Percentiles rank a stretch among this genome's conserved stretches.
phyloP scores from a whole-genome alignment of 2,113 vertebrate genomes.

The Grantiella picta region DNA sequence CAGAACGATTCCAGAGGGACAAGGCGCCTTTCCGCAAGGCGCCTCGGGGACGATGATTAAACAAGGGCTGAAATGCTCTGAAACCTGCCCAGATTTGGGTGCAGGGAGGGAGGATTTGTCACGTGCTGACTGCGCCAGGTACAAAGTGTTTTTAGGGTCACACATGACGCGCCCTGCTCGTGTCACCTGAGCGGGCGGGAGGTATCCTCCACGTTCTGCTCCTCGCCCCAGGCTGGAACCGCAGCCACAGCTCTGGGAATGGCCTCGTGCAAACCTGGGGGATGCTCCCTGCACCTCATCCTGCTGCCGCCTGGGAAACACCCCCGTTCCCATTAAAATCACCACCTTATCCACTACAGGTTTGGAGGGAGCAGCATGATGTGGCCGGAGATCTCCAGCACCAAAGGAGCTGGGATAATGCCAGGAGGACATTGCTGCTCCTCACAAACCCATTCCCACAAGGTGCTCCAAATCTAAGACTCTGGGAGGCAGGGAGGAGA shows the following conservation, averaged over 20 bases:
- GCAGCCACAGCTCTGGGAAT: fast-evolving
- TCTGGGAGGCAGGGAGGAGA: background rate
- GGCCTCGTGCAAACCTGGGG: fast-evolving
- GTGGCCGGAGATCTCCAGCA: background rate
- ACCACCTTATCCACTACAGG: background rate
- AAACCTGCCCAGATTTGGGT: fast-evolving
- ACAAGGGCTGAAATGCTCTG: background rate
- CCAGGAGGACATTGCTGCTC: background rate
- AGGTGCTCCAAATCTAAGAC: background rate
- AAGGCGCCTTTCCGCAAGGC: fast-evolving
- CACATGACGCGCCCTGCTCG: background rate
- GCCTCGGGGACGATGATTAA: fast-evolving
- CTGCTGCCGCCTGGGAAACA: background rate
- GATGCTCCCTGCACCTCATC: background rate
- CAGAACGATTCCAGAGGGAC: fast-evolving
- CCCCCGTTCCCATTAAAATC: background rate
- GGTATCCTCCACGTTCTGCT: fast-evolving
- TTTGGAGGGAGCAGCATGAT: fast-evolving
- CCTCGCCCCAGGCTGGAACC: background rate
- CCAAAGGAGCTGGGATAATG: fast-evolving
- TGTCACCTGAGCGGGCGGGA: background rate
- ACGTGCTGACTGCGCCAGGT: background rate
- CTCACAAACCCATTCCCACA: background rate
- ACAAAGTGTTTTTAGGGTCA: background rate
- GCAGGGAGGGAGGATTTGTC: fast-evolving